phyloP scores from a whole-genome alignment of 2,888 invertebrate species.

The Celastrina argiolus region DNA sequence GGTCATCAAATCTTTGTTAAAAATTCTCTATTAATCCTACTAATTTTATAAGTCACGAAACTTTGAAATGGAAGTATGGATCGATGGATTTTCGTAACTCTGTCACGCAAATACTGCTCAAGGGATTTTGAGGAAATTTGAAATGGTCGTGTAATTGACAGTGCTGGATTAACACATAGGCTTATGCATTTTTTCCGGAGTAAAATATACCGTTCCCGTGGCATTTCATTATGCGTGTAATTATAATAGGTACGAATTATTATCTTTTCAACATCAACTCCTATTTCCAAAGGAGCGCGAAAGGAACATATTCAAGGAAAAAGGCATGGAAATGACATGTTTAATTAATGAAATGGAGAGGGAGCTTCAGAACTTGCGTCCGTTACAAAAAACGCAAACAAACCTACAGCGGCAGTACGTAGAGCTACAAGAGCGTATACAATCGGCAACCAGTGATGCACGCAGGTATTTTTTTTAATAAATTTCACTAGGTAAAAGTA shows the following conservation, averaged over 20 bases:
- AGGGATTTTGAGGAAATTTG: too few species aligned
- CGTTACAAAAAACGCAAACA: conserved; percentile 47
- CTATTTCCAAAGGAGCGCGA: conserved; percentile 52
- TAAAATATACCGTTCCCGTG: too few species aligned
- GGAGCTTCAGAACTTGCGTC: conserved; percentile 54
- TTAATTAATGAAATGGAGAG: conserved; percentile 47
- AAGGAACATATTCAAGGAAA: conserved; percentile 53
- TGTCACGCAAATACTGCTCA: too few species aligned
- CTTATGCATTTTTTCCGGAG: too few species aligned
- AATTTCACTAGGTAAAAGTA: not conserved
- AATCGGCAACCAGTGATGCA: conserved; percentile 51
- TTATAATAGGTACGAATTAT: not conserved
- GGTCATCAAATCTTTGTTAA: too few species aligned
- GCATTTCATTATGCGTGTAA: too few species aligned
- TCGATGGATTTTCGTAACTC: too few species aligned
- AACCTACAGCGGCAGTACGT: conserved; percentile 53
- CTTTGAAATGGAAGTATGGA: too few species aligned
- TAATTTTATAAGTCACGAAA: too few species aligned
- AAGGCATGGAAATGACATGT: conserved; percentile 48
- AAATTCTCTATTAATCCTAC: too few species aligned
- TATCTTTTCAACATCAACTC: conserved; percentile 6
- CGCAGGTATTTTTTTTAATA: conserved; percentile 42
- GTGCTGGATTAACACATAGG: too few species aligned
- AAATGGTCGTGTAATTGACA: too few species aligned
- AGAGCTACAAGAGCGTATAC: conserved; percentile 54